Base-by-base conservation (phyloP, 2,113 vertebrate species). In the Hiodon alosoides region DNA sequence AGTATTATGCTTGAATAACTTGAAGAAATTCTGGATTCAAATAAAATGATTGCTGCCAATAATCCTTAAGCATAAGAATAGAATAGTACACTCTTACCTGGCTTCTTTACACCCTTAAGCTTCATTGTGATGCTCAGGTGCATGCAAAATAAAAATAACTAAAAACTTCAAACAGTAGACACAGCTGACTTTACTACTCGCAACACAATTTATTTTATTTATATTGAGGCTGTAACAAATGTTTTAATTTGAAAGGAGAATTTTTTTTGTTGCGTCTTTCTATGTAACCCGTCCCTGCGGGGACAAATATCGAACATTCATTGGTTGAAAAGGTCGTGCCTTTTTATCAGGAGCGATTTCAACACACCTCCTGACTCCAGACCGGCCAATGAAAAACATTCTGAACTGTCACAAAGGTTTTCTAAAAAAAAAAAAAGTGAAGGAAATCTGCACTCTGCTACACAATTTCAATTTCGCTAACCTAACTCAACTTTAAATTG, bases 311-410 rank as follows among this genome's bases (percentile, higher is more conserved):
- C 73, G 75, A 9, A 2, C 6, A 76, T 57, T 86, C 77, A 93
- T 93, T 94, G 94, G 94, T 72, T 78, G 72, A 31, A 1, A 11
- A 79, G 75, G 83, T 85, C 85, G 82, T 68, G 83, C 87, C 83
- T 83, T 90, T 88, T 92, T 87, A 91, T 90, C 91, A 89, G 87
- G 86, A 86, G 87, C 86, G 90, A 87, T 88, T 89, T 83, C 82
- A 83, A 85, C 87, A 89, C 88, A 83, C 84, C 88, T 83, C 79
- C 83, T 83, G 87, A 81, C 84, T 70, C 31, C 2, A 31, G 46
- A 69, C 64, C 48, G 77, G 73, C 93, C 91, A 92, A 92, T 89
- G 85, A 86, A 75, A 53, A 4, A 9, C 79, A 73, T 13, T 62
- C 68, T 68, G 73, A 47, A 77, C 81, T 77, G 80, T 78, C 79